Percentiles rank a stretch among this genome's conserved stretches.
These are phyloP conservation scores for Perithous albicinctus DNA, from an alignment of 2,888 invertebrate genomes.

Conservation along the genomic window DNA sequence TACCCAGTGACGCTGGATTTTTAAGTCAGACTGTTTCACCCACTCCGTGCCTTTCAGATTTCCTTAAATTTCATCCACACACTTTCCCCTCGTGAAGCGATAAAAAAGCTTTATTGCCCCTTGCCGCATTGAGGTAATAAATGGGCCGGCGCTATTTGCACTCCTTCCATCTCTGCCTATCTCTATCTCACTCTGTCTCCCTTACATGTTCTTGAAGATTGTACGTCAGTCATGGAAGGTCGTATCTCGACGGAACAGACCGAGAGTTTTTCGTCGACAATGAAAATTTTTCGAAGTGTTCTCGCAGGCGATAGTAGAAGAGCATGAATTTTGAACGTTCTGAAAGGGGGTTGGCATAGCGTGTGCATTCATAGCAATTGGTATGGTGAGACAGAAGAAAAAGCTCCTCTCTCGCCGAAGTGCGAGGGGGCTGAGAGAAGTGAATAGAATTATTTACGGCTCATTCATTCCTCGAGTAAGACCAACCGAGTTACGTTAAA, in stretches of 20 bases:
- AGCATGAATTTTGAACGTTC: conserved; percentile 64
- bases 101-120: conserved; percentile 57
- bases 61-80: conserved; percentile 28
- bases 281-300: conserved; percentile 57
- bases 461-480: conserved; percentile 74
- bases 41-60: background rate
- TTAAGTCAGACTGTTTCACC: background rate
- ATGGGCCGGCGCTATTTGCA: conserved; percentile 27
- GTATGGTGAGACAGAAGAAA: conserved; percentile 51
- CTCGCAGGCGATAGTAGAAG: conserved; percentile 33
- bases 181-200: background rate
- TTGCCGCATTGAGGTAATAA: conserved; percentile 22
- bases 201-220: conserved; percentile 56
- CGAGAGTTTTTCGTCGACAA: conserved; percentile 42
- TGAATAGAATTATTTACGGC: conserved; percentile 78
- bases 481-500: conserved; percentile 73
- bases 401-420: conserved; percentile 28
- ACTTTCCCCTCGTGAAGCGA: conserved; percentile 21
- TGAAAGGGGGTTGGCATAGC: conserved; percentile 6
- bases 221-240: conserved; percentile 57
- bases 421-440: conserved; percentile 43
- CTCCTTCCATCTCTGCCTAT: conserved; percentile 9
- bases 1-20: background rate
- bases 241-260: conserved; percentile 61
- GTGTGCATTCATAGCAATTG: conserved; percentile 24